These are phyloP conservation scores for Chorisops tibialis DNA, from an alignment of 2,888 invertebrate species.

Conservation along the genomic window DNA sequence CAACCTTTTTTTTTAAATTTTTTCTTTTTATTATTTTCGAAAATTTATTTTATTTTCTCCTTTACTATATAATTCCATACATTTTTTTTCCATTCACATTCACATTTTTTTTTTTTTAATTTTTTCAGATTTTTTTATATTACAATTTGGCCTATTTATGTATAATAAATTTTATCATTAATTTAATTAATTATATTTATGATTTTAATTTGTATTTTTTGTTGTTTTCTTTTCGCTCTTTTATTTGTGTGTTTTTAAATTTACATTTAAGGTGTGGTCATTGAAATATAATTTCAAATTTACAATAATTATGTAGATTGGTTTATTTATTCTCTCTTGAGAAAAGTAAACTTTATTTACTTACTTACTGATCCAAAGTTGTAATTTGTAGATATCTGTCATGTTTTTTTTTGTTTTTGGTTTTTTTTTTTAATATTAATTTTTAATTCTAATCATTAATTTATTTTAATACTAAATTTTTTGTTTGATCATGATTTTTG, in stretches of 20 bases:
- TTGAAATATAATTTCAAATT: neutral
- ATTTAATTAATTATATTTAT: neutral
- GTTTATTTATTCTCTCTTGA: too few species aligned
- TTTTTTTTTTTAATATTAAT: too few species aligned
- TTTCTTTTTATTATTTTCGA: constrained; percentile 11
- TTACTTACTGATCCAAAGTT: too few species aligned
- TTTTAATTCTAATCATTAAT: too few species aligned
- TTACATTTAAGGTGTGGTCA: neutral
- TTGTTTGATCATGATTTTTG: too few species aligned
- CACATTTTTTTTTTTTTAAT: neutral
- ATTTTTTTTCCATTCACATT: neutral
- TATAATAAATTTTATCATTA: constrained; percentile 3
- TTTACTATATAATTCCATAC: constrained; percentile 18
- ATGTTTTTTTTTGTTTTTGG: too few species aligned
- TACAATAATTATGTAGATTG: too few species aligned
- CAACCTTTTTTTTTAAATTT: too few species aligned
- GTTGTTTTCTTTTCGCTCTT: neutral
- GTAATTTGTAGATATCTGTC: too few species aligned
- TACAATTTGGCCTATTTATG: constrained; percentile 23
- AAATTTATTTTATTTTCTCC: constrained; percentile 17
- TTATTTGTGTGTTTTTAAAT: neutral
- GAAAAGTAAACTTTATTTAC: too few species aligned
- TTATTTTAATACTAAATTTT: too few species aligned
- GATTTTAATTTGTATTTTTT: constrained; percentile 14
- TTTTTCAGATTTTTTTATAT: constrained; percentile 16